These are phyloP conservation scores for Mimachlamys varia DNA, from an alignment of 2,888 invertebrate species.

Conservation along the genomic window DNA sequence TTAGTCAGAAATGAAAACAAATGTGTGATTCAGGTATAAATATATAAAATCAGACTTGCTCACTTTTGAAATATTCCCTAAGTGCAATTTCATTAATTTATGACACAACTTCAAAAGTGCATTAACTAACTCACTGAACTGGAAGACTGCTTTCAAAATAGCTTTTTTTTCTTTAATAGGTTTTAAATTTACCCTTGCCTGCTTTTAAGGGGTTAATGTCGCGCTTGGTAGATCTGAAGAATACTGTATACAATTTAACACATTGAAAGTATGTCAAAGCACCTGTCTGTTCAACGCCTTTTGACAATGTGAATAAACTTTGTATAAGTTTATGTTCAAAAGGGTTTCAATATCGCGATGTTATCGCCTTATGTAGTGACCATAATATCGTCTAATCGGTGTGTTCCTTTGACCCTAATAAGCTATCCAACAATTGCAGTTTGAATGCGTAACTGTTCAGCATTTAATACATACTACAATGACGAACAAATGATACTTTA, in stretches of 20 bases:
- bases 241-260: not conserved
- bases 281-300: constrained; percentile 3
- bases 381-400: not conserved
- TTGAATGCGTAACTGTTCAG: constrained; percentile 23
- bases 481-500: not conserved
- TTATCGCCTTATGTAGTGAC: not conserved
- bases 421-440: not conserved
- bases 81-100: constrained; percentile 31
- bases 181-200: constrained; percentile 23
- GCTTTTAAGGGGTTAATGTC: constrained; percentile 31
- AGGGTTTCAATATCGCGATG: constrained; percentile 25
- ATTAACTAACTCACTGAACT: not conserved
- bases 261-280: constrained; percentile 29
- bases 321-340: constrained; percentile 14
- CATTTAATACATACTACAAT: constrained; percentile 16
- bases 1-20: not conserved
- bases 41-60: not conserved
- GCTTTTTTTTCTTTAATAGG: constrained; percentile 26
- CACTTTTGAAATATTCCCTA: constrained; percentile 13
- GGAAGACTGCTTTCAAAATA: not conserved
- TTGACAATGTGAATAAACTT: not conserved
- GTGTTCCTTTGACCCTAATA: not conserved
- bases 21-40: not conserved
- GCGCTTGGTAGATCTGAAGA: not conserved
- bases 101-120: constrained; percentile 33